These are phyloP conservation scores for Rhipidura dahli DNA, from an alignment of 2,113 vertebrate species.

Conservation along the genomic window DNA sequence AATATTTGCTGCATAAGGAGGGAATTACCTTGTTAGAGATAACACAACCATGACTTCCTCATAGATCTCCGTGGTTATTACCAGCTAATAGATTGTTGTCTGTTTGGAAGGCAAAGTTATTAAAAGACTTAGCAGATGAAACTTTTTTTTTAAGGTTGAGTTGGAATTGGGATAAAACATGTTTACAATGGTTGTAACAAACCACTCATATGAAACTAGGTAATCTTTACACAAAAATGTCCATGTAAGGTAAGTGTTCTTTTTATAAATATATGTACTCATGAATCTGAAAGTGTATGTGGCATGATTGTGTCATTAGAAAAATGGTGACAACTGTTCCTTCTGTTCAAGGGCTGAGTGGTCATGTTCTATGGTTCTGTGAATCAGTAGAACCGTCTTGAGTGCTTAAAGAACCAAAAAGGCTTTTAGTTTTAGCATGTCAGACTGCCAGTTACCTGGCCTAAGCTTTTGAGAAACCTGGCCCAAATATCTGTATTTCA, in stretches of 20 bases:
- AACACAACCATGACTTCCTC: neutral
- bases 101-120: neutral
- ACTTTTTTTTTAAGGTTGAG: neutral
- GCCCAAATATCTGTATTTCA: neutral
- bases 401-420: slow-evolving; percentile 3
- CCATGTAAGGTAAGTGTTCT: neutral
- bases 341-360: neutral
- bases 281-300: neutral
- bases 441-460: neutral
- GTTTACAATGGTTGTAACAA: neutral
- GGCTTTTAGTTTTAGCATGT: slow-evolving; percentile 34
- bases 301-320: neutral
- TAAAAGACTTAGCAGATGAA: neutral
- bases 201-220: neutral
- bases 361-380: neutral
- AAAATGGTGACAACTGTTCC: neutral
- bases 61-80: neutral
- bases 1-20: neutral
- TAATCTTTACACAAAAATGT: neutral
- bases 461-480: neutral
- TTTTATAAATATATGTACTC: neutral
- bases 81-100: neutral
- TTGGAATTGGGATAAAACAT: neutral
- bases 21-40: neutral
- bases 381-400: neutral